phyloP scores from a whole-genome alignment of 2,113 vertebrate genomes.

The Oceanites oceanicus region DNA sequence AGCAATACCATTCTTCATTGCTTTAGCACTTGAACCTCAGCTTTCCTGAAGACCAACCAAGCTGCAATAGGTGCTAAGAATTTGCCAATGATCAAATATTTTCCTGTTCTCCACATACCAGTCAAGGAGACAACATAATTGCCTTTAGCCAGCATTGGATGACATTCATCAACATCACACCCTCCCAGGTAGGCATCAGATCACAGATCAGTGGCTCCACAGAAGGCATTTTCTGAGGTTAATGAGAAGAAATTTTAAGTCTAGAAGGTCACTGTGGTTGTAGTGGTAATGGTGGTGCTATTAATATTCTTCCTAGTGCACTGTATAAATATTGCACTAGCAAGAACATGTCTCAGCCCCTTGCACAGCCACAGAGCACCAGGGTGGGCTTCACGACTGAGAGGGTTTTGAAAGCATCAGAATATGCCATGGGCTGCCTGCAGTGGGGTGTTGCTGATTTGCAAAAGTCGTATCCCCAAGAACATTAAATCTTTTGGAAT shows the following conservation, averaged over 20 bases:
- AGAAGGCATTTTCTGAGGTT: not conserved
- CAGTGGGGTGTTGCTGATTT: not conserved
- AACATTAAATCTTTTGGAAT: not conserved
- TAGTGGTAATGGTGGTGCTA: not conserved
- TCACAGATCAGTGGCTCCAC: not conserved
- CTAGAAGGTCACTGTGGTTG: not conserved
- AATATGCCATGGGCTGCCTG: not conserved
- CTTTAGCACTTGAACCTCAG: not conserved
- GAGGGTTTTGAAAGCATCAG: not conserved
- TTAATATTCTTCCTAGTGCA: not conserved
- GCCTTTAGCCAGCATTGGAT: not conserved
- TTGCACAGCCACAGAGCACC: not conserved
- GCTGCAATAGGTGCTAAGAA: not conserved
- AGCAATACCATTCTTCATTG: not conserved
- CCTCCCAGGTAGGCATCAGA: not conserved
- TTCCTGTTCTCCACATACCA: not conserved
- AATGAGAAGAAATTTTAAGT: not conserved
- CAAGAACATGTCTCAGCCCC: not conserved
- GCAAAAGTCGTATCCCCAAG: not conserved
- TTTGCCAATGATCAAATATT: not conserved
- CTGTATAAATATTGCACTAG: too few species aligned
- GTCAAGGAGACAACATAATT: not conserved
- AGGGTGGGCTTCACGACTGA: not conserved
- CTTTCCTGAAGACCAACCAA: not conserved
- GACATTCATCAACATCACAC: not conserved